These are phyloP conservation scores for Choreutis nemorana DNA, from an alignment of 2,888 invertebrate genomes.

Conservation along the genomic window DNA sequence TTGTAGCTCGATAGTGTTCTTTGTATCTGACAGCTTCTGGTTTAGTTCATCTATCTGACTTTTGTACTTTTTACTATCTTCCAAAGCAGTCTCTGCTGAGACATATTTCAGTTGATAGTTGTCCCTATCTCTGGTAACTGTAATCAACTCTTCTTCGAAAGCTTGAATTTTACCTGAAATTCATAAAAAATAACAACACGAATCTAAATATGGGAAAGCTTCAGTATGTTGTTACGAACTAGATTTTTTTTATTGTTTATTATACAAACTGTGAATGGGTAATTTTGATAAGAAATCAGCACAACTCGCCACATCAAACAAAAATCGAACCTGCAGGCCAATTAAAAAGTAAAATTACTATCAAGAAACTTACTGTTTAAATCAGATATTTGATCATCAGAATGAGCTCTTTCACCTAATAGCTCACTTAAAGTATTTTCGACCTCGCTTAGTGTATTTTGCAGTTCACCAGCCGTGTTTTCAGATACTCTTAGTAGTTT, in stretches of 20 bases:
- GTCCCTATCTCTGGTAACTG: constrained; percentile 50
- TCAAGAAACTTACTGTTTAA: constrained; percentile 36
- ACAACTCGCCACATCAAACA: too few species aligned
- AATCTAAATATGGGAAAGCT: too few species aligned
- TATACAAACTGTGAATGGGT: too few species aligned
- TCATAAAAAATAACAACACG: too few species aligned
- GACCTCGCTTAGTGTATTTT: constrained; percentile 75
- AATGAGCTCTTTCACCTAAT: constrained; percentile 47
- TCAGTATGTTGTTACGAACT: too few species aligned
- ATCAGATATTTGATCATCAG: constrained; percentile 58
- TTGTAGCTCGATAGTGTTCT: constrained; percentile 48
- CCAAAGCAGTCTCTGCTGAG: constrained; percentile 57
- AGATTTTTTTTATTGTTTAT: too few species aligned
- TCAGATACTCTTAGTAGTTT: constrained; percentile 71
- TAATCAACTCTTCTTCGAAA: constrained; percentile 54
- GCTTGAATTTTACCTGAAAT: constrained; percentile 46
- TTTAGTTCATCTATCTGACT: constrained; percentile 60
- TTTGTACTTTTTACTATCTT: constrained; percentile 65
- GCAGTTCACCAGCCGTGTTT: constrained; percentile 81
- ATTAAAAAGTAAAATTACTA: too few species aligned
- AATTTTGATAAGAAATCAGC: too few species aligned
- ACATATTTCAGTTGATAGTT: constrained; percentile 52
- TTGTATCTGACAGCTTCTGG: constrained; percentile 42
- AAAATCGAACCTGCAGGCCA: not conserved
- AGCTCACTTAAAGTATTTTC: constrained; percentile 76